Conservation (phyloP, 2,113 vertebrate genomes). For the Mobula hypostoma region DNA sequence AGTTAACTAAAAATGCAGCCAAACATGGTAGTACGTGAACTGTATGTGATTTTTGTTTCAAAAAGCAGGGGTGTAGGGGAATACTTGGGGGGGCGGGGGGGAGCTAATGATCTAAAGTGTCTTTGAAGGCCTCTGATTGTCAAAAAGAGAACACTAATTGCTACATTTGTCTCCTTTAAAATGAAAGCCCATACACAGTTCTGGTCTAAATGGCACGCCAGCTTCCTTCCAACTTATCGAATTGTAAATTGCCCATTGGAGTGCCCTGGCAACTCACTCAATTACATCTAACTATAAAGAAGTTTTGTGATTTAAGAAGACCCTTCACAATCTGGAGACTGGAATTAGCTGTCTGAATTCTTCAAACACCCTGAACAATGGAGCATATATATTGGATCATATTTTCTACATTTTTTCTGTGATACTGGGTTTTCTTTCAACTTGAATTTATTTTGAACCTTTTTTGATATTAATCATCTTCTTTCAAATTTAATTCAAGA, state of each 20-base stretch:
- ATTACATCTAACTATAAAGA: not conserved
- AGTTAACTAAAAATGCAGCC: not conserved
- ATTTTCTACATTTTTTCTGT: not conserved
- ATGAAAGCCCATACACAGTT: not conserved
- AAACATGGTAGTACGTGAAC: not conserved
- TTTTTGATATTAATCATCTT: not conserved
- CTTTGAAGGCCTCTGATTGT: not conserved
- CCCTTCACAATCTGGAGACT: not conserved
- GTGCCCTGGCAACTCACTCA: not conserved
- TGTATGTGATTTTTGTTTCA: not conserved
- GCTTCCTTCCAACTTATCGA: not conserved
- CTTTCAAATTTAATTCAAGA: not conserved
- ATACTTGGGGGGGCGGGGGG: too few species aligned
- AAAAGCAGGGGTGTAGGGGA: not conserved
- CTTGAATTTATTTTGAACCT: not conserved
- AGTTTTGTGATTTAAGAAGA: not conserved
- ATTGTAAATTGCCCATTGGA: not conserved
- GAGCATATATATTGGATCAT: not conserved
- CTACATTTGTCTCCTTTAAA: not conserved
- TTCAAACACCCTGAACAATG: not conserved
- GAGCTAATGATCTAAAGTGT: not conserved
- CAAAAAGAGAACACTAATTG: not conserved
- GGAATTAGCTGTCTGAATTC: not conserved
- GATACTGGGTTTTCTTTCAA: not conserved
- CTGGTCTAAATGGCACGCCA: not conserved